These are phyloP conservation scores for Crepidodera aurea DNA, from an alignment of 2,888 invertebrate genomes.

Conservation along the genomic window DNA sequence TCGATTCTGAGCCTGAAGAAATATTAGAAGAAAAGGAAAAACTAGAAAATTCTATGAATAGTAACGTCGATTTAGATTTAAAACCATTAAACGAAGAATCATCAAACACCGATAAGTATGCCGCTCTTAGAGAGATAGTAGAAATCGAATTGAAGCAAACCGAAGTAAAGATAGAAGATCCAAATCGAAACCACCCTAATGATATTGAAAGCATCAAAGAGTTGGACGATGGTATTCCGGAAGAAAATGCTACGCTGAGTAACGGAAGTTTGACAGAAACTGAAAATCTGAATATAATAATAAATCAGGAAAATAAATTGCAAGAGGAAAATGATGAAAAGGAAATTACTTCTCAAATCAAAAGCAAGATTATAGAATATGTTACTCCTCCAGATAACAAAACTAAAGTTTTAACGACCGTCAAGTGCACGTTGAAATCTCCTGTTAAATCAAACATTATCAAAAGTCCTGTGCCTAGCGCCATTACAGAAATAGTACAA, in stretches of 20 bases:
- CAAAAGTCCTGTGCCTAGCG: conserved; percentile 62
- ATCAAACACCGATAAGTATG: conserved; percentile 67
- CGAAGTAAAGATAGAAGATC: conserved; percentile 61
- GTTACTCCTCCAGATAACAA: conserved; percentile 24
- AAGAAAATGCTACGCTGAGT: conserved; percentile 34
- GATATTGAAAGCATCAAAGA: conserved; percentile 62
- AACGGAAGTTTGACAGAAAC: conserved; percentile 38
- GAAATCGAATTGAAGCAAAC: conserved; percentile 63
- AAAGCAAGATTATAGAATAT: conserved; percentile 41
- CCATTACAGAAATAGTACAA: conserved; percentile 56
- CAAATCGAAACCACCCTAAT: conserved; percentile 56
- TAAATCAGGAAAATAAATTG: conserved; percentile 37
- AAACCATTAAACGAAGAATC: conserved; percentile 35
- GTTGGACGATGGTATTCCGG: conserved; percentile 44
- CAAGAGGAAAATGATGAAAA: conserved; percentile 38
- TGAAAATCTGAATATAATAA: conserved; percentile 42
- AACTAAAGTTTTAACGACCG: conserved; percentile 33
- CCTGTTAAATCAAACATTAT: conserved; percentile 44
- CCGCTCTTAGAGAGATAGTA: conserved; percentile 80
- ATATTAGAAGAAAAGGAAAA: conserved; percentile 47
- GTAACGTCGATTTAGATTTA: conserved; percentile 43
- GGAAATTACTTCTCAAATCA: conserved; percentile 37
- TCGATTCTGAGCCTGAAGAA: conserved; percentile 57
- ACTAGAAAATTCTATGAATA: conserved; percentile 34
- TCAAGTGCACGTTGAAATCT: conserved; percentile 40